phyloP scores from a whole-genome alignment of 2,797 vertebrate genomes.

The Pterois miles region DNA sequence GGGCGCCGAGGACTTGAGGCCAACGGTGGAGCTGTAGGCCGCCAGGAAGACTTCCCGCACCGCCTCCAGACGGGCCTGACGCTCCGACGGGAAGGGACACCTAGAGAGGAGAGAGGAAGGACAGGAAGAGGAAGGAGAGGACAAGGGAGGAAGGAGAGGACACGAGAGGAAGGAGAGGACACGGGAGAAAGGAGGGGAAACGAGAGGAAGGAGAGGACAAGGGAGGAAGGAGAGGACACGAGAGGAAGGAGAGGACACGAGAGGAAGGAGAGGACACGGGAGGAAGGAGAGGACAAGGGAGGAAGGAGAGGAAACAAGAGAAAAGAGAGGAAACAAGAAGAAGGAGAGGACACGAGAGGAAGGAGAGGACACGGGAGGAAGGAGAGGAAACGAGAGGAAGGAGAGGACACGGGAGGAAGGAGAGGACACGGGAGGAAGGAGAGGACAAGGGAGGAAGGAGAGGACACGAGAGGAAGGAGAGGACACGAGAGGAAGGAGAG shows the following conservation, averaged over 20 bases:
- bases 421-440: background rate
- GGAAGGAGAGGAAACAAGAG: slow-evolving; percentile 16
- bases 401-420: slow-evolving; percentile 42
- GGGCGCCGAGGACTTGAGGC: slow-evolving; percentile 87
- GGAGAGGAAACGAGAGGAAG: no score
- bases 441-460: background rate
- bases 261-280: background rate
- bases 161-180: background rate
- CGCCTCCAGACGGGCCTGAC: slow-evolving; percentile 91
- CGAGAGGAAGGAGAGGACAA: background rate
- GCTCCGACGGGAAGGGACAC: slow-evolving; percentile 83
- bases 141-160: background rate
- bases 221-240: slow-evolving; percentile 30
- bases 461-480: background rate
- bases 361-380: background rate
- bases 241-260: no score
- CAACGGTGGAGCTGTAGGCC: slow-evolving; percentile 93
- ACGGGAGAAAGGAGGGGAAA: slow-evolving; percentile 24
- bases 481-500: slow-evolving; percentile 58
- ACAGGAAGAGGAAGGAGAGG: background rate
- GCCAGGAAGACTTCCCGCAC: slow-evolving; percentile 93
- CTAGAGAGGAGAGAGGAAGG: slow-evolving; percentile 73
- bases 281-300: background rate
- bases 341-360: background rate
- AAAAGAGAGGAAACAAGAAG: slow-evolving; percentile 33